A percentile compares a stretch with the other conserved stretches of the same genome.
Evolutionary conservation across 2,888 invertebrate species (phyloP).

Genomic region (Sturmia bella): DNA sequence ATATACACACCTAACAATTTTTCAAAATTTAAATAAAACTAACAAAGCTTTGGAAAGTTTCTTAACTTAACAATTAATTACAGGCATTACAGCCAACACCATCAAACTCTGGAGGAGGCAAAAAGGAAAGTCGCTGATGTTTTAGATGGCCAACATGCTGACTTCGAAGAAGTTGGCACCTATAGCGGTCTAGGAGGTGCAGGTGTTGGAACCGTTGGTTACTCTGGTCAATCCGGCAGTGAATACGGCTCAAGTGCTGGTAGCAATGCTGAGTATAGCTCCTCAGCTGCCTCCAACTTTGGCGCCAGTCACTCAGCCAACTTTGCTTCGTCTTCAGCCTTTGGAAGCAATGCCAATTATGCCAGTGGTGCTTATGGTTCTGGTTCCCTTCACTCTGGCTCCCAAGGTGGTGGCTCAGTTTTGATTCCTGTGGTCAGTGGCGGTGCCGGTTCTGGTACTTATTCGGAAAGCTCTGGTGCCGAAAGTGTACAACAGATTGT

Average conservation of each 20-base stretch:
- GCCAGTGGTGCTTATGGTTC: conserved; percentile 71
- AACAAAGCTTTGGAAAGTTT: background rate
- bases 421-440: conserved; percentile 74
- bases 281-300: conserved; percentile 49
- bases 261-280: conserved; percentile 24
- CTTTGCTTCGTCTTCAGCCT: conserved; percentile 72
- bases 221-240: conserved; percentile 63
- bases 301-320: conserved; percentile 73
- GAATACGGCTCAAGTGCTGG: conserved; percentile 26
- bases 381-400: conserved; percentile 71
- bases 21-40: background rate
- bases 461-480: conserved; percentile 65
- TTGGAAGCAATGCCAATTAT: conserved; percentile 61
- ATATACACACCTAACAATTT: conserved; percentile 59
- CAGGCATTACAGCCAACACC: conserved; percentile 79
- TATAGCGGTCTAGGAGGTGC: conserved; percentile 74
- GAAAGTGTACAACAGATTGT: conserved; percentile 71
- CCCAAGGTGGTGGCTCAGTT: conserved; percentile 72
- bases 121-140: conserved; percentile 73
- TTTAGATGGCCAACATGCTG: conserved; percentile 67
- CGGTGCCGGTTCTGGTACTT: conserved; percentile 71
- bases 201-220: conserved; percentile 74
- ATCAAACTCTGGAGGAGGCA: conserved; percentile 79
- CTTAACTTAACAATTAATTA: background rate
- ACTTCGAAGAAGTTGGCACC: conserved; percentile 74